Percentiles rank a stretch among this genome's conserved stretches.
Conservation (phyloP, 2,888 invertebrate genomes). For the Dolichomitus sp. region DNA sequence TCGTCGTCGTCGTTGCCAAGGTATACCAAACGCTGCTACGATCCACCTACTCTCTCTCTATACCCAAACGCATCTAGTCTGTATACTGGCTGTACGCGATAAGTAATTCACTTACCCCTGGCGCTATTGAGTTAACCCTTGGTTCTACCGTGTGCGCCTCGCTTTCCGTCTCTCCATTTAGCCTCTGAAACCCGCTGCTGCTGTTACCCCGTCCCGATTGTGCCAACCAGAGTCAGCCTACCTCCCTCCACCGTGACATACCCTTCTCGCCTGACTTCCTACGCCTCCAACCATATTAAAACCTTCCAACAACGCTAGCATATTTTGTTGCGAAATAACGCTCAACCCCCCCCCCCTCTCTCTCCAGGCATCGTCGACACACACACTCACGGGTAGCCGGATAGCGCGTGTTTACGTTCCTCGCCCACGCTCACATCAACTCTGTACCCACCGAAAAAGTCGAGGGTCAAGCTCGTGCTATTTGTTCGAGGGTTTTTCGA, state of each 20-base stretch:
- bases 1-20: slow-evolving; percentile 51
- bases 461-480: slow-evolving; percentile 62
- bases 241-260: slow-evolving; percentile 30
- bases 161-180: slow-evolving; percentile 80
- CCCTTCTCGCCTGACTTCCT: slow-evolving; percentile 3
- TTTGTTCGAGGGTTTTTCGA: slow-evolving; percentile 56
- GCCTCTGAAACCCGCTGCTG: slow-evolving; percentile 79
- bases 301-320: slow-evolving; percentile 51
- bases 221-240: slow-evolving; percentile 64
- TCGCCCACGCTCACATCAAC: slow-evolving; percentile 25
- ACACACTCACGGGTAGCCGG: slow-evolving; percentile 7
- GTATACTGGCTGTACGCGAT: slow-evolving; percentile 85
- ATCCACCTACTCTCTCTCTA: slow-evolving; percentile 73
- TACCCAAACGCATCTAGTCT: slow-evolving; percentile 84
- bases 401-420: not conserved
- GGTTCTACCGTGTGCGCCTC: slow-evolving; percentile 79
- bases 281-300: slow-evolving; percentile 62
- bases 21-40: slow-evolving; percentile 49
- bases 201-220: slow-evolving; percentile 66
- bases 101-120: slow-evolving; percentile 84
- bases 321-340: slow-evolving; percentile 59
- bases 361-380: not conserved
- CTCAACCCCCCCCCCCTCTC: not conserved
- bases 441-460: slow-evolving; percentile 55
- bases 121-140: slow-evolving; percentile 86